Conservation (phyloP, 2,888 invertebrate genomes). For the Herminia tarsipennalis region DNA sequence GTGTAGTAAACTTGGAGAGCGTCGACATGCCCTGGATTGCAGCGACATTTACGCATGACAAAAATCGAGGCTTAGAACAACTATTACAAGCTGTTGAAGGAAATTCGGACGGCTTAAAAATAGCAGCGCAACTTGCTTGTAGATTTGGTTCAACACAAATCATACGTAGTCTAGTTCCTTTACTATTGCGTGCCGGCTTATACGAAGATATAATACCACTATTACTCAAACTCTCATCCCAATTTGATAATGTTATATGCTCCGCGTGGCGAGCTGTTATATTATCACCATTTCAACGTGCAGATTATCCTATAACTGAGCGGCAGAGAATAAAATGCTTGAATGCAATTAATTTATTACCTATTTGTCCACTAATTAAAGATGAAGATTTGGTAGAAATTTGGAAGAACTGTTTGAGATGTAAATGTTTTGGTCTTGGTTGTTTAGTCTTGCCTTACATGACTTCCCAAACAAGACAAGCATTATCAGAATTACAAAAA, state of each 20-base stretch:
- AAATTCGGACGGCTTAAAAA: slow-evolving; percentile 67
- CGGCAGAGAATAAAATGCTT: slow-evolving; percentile 75
- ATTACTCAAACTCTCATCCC: slow-evolving; percentile 62
- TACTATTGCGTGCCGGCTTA: slow-evolving; percentile 63
- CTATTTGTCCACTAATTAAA: slow-evolving; percentile 74
- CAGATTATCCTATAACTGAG: slow-evolving; percentile 80
- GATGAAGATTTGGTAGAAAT: slow-evolving; percentile 77
- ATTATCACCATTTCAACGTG: slow-evolving; percentile 75
- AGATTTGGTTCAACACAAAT: slow-evolving; percentile 65
- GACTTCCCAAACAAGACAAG: slow-evolving; percentile 66
- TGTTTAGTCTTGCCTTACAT: slow-evolving; percentile 79
- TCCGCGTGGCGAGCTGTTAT: slow-evolving; percentile 77
- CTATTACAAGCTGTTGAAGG: slow-evolving; percentile 64
- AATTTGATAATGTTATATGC: slow-evolving; percentile 65
- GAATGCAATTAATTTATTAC: slow-evolving; percentile 74
- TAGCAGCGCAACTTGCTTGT: slow-evolving; percentile 64
- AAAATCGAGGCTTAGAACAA: slow-evolving; percentile 71
- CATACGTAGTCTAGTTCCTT: slow-evolving; percentile 62
- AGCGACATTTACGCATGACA: slow-evolving; percentile 74
- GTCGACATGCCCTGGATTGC: slow-evolving; percentile 81
- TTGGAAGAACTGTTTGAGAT: slow-evolving; percentile 79
- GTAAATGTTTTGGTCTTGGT: slow-evolving; percentile 75
- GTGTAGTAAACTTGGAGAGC: slow-evolving; percentile 71
- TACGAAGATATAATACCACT: slow-evolving; percentile 75
- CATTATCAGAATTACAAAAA: slow-evolving; percentile 70